Percentiles rank a stretch among this genome's conserved stretches.
These are phyloP conservation scores for Brachionichthys hirsutus DNA, from an alignment of 2,113 vertebrate genomes.

Conservation along the genomic window DNA sequence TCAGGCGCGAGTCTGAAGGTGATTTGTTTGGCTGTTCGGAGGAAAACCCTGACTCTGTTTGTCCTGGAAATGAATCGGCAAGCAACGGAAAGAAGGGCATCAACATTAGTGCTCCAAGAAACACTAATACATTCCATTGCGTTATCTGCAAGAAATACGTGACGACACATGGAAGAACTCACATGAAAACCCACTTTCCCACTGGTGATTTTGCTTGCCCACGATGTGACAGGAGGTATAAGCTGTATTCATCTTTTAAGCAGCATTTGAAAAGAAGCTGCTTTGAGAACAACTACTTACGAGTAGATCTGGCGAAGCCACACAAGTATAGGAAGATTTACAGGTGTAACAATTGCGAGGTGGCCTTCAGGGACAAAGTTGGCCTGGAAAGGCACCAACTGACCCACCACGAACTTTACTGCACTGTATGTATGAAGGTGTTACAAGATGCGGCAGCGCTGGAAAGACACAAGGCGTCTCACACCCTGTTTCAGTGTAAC, in stretches of 20 bases:
- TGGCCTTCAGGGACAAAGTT: slow-evolving; percentile 42
- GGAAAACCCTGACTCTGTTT: not conserved
- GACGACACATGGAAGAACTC: slow-evolving; percentile 11
- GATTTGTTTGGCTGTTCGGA: slow-evolving; percentile 12
- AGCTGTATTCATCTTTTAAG: slow-evolving; percentile 23
- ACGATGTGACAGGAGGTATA: slow-evolving; percentile 49
- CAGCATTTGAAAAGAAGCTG: slow-evolving; percentile 52
- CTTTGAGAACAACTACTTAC: slow-evolving; percentile 36
- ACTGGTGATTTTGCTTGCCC: slow-evolving; percentile 46
- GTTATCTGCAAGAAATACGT: slow-evolving; percentile 51
- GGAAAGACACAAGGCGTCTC: slow-evolving; percentile 53
- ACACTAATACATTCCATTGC: slow-evolving; percentile 15
- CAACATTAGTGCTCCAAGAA: not conserved
- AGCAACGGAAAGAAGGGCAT: not conserved
- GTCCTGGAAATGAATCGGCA: not conserved
- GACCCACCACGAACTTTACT: slow-evolving; percentile 61
- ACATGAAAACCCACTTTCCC: slow-evolving; percentile 67
- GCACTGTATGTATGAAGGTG: slow-evolving; percentile 53
- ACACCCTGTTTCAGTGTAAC: slow-evolving; percentile 56
- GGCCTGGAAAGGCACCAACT: slow-evolving; percentile 44
- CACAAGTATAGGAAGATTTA: slow-evolving; percentile 5
- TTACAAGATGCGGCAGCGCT: slow-evolving; percentile 29
- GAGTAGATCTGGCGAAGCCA: slow-evolving; percentile 4
- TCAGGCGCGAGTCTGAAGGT: not conserved
- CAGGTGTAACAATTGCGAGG: slow-evolving; percentile 50